phyloP scores from a whole-genome alignment of 1,140 invertebrate genomes.

The Piezodorus guildinii region DNA sequence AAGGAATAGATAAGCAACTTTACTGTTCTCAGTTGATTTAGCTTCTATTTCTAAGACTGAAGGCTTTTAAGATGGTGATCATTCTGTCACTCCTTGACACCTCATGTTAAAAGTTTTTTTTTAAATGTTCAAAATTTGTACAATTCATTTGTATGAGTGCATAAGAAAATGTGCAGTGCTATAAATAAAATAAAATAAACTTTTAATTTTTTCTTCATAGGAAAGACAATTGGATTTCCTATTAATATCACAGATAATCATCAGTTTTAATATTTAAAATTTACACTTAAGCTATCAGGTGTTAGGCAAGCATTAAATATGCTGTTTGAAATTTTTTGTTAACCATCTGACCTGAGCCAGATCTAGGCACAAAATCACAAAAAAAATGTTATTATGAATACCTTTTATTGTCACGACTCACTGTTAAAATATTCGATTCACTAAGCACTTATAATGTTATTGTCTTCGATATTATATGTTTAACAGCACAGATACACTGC shows the following conservation, averaged over 20 bases:
- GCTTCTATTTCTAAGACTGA: too few relatives aligned
- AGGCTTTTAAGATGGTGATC: too few relatives aligned
- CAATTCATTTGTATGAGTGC: too few relatives aligned
- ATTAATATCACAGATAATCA: neutral
- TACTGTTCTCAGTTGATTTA: too few relatives aligned
- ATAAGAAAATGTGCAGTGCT: too few relatives aligned
- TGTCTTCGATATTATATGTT: neutral
- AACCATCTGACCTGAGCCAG: neutral
- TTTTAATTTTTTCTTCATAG: neutral
- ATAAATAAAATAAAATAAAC: neutral
- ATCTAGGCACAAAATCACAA: conserved; percentile 9
- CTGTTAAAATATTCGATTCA: neutral
- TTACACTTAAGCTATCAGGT: neutral
- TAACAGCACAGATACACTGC: conserved; percentile 1
- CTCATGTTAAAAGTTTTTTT: too few relatives aligned
- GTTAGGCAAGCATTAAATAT: neutral
- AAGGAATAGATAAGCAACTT: too few relatives aligned
- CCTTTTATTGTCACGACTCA: conserved; percentile 9
- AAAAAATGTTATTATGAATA: neutral
- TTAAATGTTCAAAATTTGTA: too few relatives aligned
- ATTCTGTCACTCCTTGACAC: too few relatives aligned
- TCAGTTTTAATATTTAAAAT: neutral
- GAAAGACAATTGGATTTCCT: neutral
- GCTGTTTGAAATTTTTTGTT: neutral
- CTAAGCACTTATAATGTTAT: conserved; percentile 10